Evolutionary conservation across 2,888 invertebrate genomes (phyloP), one percentile per base, ranked within the genome.

Genomic region (Acleris sparsana): DNA sequence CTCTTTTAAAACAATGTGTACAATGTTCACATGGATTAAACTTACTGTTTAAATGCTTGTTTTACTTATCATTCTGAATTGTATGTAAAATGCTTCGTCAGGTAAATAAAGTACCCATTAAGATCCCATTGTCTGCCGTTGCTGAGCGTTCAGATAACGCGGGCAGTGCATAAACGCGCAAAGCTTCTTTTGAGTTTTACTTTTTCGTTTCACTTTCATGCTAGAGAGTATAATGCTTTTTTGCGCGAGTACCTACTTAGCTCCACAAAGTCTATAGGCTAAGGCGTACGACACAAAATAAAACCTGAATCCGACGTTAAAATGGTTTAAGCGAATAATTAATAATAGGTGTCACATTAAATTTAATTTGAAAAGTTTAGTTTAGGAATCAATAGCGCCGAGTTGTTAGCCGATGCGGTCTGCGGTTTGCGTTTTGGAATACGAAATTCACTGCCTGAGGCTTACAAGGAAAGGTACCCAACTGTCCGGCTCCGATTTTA

Each of bases 21-120:
- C n/a, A 53, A 17, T 17, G 25, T 52, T 25, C n/a, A n/a, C 7
- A 52, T 52, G 25, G 39, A 39, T 39, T 13, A 13, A 39, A 13
- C 39, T 39, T 39, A 3, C 11, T 39, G 4, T 11, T 39, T 55
- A 16, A 43, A 39, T 55, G 16, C 39, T 55, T 11, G 33, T 2
- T 53, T 53, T 16, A 55, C 39, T 20, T 43, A 43, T 22, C 22
- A 39, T 46, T 48, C 22, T 18, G n/a, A 53, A 53, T 59, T 64
- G 11, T 49, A 53, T 59, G 58, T 53, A 64, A 59, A 64, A 49
- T 11, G 59, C 59, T 53, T 18, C 43, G 64, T 64, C 64, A 64
- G 59, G 58, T 59, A 46, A 63, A 53, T 53, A 59, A 59, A 53
- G 59, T 25, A 59, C 39, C 64, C 59, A 59, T 64, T 59, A 64